Conservation (phyloP, 1,140 invertebrate species). For the Linepithema humile region DNA sequence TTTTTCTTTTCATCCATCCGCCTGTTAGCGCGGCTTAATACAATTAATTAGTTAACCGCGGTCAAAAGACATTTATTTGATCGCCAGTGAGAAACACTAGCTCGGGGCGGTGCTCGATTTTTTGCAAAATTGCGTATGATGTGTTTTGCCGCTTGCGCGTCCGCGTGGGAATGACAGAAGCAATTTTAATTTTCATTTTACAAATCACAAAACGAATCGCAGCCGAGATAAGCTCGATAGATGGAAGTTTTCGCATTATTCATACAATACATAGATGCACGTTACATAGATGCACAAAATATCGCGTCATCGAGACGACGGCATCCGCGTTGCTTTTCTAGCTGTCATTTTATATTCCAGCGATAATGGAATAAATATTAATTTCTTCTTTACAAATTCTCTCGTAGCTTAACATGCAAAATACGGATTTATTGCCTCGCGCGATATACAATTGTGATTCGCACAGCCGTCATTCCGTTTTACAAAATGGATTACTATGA, state of each 20-base stretch:
- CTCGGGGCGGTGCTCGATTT: background rate
- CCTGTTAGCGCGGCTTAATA: background rate
- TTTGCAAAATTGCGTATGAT: background rate
- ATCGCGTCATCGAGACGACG: background rate
- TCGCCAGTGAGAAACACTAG: background rate
- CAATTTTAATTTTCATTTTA: slow-evolving; percentile 18
- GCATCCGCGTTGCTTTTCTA: background rate
- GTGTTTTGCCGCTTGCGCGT: background rate
- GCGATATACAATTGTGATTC: background rate
- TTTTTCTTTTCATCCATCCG: background rate
- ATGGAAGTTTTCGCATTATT: background rate
- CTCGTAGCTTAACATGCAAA: background rate
- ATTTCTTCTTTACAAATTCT: slow-evolving; percentile 5
- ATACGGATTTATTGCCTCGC: background rate
- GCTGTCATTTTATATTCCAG: background rate
- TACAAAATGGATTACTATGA: background rate
- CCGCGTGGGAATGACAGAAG: background rate
- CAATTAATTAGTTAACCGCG: background rate
- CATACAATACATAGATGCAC: background rate
- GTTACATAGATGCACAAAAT: background rate
- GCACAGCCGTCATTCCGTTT: background rate
- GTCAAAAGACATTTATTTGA: background rate
- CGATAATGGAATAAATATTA: slow-evolving; percentile 9
- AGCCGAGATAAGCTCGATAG: background rate
- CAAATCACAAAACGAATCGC: background rate